Evolutionary conservation across 2,797 vertebrate species (phyloP).

Genomic region (Babyrousa celebensis): DNA sequence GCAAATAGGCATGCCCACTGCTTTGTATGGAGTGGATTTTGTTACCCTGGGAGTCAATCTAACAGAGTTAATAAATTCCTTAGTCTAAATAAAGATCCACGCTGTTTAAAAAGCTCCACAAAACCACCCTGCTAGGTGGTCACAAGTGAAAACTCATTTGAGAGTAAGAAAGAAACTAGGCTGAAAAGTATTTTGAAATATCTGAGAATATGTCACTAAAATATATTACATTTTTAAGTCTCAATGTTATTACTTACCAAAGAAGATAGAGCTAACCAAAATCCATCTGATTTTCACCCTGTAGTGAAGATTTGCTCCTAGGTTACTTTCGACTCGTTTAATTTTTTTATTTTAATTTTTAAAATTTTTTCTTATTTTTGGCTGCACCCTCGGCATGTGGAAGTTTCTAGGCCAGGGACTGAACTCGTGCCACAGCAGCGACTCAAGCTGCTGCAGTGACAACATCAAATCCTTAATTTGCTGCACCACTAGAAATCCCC

Average conservation of each 20-base stretch:
- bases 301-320: background rate
- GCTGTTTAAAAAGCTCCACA: background rate
- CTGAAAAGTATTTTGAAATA: background rate
- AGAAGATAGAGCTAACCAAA: background rate
- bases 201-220: background rate
- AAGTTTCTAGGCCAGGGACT: too few species aligned
- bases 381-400: too few species aligned
- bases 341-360: too few species aligned
- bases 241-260: slow-evolving; percentile 5
- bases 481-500: too few species aligned
- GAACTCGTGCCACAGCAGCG: too few species aligned
- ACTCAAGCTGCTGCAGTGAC: too few species aligned
- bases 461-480: too few species aligned
- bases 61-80: background rate
- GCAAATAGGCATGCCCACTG: too few species aligned
- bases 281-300: background rate
- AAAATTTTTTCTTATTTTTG: too few species aligned
- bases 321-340: background rate
- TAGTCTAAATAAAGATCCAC: background rate
- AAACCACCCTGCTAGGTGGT: background rate
- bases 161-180: background rate
- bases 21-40: background rate
- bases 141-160: background rate
- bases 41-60: background rate
- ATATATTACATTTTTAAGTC: background rate